Base-by-base conservation (phyloP, 2,888 invertebrate genomes). In the Gibbula magus region DNA sequence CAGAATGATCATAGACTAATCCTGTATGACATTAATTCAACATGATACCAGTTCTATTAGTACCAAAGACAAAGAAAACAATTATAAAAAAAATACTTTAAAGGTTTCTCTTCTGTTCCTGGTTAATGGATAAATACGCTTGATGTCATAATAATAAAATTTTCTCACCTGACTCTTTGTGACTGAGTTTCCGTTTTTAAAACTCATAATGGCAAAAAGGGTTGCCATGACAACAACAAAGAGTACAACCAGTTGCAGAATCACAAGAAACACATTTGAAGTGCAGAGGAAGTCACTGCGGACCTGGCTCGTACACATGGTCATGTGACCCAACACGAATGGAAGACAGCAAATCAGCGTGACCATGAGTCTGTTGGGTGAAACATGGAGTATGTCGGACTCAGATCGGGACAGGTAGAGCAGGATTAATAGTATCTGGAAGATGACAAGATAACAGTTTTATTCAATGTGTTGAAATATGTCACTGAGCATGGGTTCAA, bases 221-320 rank as follows among this genome's bases (percentile, higher is more conserved):
- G 73, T 39, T 22, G 54, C 35, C 51, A 77, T 54, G 25, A 74
- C 18, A 35, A 18, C 75, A 52, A 13, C 56, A 54, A 73, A 39
- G 8, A 61, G 20, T 3, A 53, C 18, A 25, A 67, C 20, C 18
- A 81, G n/a, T 67, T 83, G 84, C n/a, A 82, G 10, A 35, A 54
- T 5, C 18, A 84, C 22, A 20, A 78, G 51, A n/a, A 35, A 32
- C 10, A 79, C 4, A 35, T 73, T 78, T 22, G 80, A 81, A 22
- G 83, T 80, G 84, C 89, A 89, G 54, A 89, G 73, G 20, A 82
- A 76, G 7, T 83, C 80, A 78, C 89, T 88, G 51, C 66, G 81
- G 74, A 78, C 67, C 54, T 76, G 79, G 81, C 87, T 86, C 35
- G 89, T 89, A 81, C 89, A 89, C 5, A 84, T 67, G n/a, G 85